Percentiles rank a stretch among this genome's conserved stretches.
Conservation (phyloP, 2,888 invertebrate genomes). For the Pogonocherus hispidulus region DNA sequence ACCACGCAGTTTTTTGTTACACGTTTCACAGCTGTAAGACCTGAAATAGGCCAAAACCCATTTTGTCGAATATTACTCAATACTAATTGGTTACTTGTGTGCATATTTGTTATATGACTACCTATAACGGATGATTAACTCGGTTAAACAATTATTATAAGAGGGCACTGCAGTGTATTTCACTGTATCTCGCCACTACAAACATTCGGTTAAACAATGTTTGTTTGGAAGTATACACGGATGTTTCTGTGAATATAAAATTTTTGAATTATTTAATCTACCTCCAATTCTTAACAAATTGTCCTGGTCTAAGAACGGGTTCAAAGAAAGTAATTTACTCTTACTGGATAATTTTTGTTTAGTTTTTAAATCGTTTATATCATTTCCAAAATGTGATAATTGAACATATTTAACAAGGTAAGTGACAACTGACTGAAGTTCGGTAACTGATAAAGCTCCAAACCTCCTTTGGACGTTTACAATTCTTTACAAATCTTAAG, state of each 20-base stretch:
- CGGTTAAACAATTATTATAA: too few relatives aligned
- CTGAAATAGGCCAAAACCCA: too few relatives aligned
- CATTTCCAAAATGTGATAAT: neutral
- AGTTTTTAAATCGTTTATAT: neutral
- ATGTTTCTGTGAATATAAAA: neutral
- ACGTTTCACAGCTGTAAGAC: too few relatives aligned
- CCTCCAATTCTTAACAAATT: neutral
- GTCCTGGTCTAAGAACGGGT: neutral
- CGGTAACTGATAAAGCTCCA: neutral
- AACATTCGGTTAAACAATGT: too few relatives aligned
- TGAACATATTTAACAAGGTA: neutral
- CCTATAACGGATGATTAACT: too few relatives aligned
- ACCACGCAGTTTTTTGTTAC: too few relatives aligned
- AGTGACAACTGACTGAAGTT: neutral
- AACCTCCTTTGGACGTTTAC: neutral
- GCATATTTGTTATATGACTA: conserved; percentile 22
- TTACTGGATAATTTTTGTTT: neutral
- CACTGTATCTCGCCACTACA: too few relatives aligned
- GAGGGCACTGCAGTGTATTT: too few relatives aligned
- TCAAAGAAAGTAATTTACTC: neutral
- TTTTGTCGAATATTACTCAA: conserved; percentile 12
- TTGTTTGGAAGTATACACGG: too few relatives aligned
- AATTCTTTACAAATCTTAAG: conserved; percentile 2
- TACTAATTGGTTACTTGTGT: conserved; percentile 22
- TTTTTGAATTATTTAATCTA: neutral